Evolutionary conservation across 2,888 invertebrate genomes (phyloP).

Genomic region (Cephus spinipes): DNA sequence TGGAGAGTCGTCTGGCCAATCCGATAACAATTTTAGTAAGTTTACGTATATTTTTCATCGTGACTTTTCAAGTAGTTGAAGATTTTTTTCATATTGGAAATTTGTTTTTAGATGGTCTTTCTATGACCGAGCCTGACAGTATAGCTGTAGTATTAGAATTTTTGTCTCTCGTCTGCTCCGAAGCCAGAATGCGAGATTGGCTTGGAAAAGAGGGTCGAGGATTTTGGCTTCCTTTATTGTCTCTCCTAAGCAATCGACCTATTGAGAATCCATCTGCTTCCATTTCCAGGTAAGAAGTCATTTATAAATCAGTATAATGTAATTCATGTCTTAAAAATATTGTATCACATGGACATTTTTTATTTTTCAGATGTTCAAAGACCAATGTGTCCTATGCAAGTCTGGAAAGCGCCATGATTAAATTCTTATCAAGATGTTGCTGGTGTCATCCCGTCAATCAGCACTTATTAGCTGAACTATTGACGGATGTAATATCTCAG

Average conservation of each 20-base stretch:
- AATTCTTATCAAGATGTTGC: conserved; percentile 85
- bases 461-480: conserved; percentile 81
- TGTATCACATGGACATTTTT: background rate
- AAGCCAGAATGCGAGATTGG: conserved; percentile 88
- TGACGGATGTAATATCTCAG: conserved; percentile 81
- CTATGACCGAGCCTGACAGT: conserved; percentile 72
- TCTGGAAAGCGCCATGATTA: conserved; percentile 82
- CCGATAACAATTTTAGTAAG: conserved; percentile 39
- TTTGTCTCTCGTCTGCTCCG: conserved; percentile 83
- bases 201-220: conserved; percentile 82
- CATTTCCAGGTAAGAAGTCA: conserved; percentile 46
- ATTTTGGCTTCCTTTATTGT: conserved; percentile 89
- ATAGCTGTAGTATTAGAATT: conserved; percentile 81
- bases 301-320: background rate
- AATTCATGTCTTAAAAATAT: background rate
- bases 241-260: conserved; percentile 77
- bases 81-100: conserved; percentile 2
- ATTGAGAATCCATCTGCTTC: conserved; percentile 61
- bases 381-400: conserved; percentile 58
- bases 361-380: conserved; percentile 45
- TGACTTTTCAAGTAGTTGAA: background rate
- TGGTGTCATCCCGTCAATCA: conserved; percentile 89
- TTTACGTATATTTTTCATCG: background rate
- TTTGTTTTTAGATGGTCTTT: conserved; percentile 49
- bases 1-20: conserved; percentile 42